Percentiles rank a stretch among this genome's conserved stretches.
phyloP scores from a whole-genome alignment of 2,113 vertebrate genomes.

The Lucifuga dentata region DNA sequence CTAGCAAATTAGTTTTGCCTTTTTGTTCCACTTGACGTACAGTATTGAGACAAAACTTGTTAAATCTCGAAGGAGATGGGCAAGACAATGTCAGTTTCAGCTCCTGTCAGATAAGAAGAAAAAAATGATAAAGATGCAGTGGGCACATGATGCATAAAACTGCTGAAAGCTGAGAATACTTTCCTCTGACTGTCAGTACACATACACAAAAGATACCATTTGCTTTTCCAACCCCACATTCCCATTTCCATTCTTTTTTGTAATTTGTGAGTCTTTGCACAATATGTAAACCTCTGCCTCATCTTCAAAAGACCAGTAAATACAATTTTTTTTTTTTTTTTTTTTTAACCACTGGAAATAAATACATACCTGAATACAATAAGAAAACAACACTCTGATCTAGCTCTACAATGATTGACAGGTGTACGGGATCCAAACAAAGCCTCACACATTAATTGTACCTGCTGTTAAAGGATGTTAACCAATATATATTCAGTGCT shows the following conservation, averaged over 20 bases:
- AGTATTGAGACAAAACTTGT: slow-evolving; percentile 1
- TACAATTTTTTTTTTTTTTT: slow-evolving; percentile 56
- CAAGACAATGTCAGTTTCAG: neutral
- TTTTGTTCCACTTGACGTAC: slow-evolving; percentile 15
- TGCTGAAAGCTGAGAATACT: slow-evolving; percentile 18
- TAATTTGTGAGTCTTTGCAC: slow-evolving; percentile 75
- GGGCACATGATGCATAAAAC: slow-evolving; percentile 8
- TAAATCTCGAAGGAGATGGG: slow-evolving; percentile 13
- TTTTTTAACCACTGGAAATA: slow-evolving; percentile 65
- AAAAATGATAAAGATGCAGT: slow-evolving; percentile 11
- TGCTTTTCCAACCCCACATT: slow-evolving; percentile 40
- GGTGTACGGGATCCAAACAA: slow-evolving; percentile 67
- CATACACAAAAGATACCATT: slow-evolving; percentile 26
- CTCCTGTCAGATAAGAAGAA: slow-evolving; percentile 13
- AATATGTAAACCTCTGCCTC: slow-evolving; percentile 50
- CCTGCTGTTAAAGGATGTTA: slow-evolving; percentile 78
- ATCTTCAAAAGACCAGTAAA: slow-evolving; percentile 76
- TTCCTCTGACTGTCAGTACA: slow-evolving; percentile 21
- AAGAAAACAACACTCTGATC: slow-evolving; percentile 75
- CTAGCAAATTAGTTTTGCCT: slow-evolving; percentile 6
- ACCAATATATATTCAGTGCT: slow-evolving; percentile 85
- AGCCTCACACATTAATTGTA: slow-evolving; percentile 77
- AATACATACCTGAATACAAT: slow-evolving; percentile 72
- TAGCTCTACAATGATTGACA: slow-evolving; percentile 79
- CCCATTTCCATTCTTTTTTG: slow-evolving; percentile 9